Conservation (phyloP, 2,888 invertebrate species). For the Dynastes tityus region DNA sequence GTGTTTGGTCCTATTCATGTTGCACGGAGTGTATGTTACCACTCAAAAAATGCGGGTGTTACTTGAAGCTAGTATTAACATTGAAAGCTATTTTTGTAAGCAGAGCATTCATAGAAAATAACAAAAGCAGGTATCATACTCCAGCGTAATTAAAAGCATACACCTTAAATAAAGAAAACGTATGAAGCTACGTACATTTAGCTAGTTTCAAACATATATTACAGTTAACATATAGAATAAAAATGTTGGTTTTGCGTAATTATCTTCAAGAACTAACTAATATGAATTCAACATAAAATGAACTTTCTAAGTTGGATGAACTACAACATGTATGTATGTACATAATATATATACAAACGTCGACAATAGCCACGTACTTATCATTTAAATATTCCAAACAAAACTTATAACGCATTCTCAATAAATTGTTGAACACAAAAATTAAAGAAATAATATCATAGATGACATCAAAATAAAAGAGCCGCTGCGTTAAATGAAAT, state of each 20-base stretch:
- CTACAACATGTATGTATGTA: background rate
- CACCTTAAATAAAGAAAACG: background rate
- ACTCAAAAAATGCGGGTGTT: slow-evolving; percentile 12
- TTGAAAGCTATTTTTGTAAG: slow-evolving; percentile 34
- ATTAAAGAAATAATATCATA: slow-evolving; percentile 27
- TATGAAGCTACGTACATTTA: background rate
- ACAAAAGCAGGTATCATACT: slow-evolving; percentile 7
- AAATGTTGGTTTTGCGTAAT: too few relatives aligned
- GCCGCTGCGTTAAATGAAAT: slow-evolving; percentile 47
- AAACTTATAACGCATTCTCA: background rate
- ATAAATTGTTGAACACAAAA: slow-evolving; percentile 7
- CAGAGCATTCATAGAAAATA: slow-evolving; percentile 32
- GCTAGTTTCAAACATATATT: background rate
- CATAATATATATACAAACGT: background rate
- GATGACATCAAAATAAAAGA: slow-evolving; percentile 41
- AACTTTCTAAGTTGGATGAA: background rate
- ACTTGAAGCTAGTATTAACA: background rate
- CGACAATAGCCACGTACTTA: background rate
- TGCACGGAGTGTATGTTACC: background rate
- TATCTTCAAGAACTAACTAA: too few relatives aligned
- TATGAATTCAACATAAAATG: background rate
- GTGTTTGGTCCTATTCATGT: too few relatives aligned
- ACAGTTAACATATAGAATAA: too few relatives aligned
- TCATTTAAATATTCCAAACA: background rate
- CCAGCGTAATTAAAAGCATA: slow-evolving; percentile 1